phyloP scores from a whole-genome alignment of 2,888 invertebrate genomes.

The Helicoverpa assulta region DNA sequence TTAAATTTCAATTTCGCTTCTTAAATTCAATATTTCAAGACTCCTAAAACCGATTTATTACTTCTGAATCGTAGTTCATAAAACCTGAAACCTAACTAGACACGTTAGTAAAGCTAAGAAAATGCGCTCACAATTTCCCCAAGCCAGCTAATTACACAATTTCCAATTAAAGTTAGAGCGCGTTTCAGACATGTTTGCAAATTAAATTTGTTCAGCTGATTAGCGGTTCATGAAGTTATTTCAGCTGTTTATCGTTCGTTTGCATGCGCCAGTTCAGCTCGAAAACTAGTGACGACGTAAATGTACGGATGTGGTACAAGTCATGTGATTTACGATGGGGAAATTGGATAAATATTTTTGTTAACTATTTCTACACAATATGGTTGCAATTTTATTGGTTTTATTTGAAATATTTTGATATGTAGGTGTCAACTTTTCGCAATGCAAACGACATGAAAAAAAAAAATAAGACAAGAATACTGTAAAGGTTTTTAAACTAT shows the following conservation, averaged over 20 bases:
- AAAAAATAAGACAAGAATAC: too few relatives aligned
- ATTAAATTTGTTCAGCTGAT: constrained; percentile 71
- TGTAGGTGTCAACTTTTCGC: too few relatives aligned
- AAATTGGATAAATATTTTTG: neutral
- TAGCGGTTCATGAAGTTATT: constrained; percentile 66
- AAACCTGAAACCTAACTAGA: neutral
- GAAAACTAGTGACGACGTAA: constrained; percentile 92
- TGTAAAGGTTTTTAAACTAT: too few relatives aligned
- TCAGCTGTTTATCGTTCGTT: constrained; percentile 67
- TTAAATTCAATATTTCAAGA: neutral
- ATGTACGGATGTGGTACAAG: constrained; percentile 45
- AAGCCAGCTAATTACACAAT: constrained; percentile 53
- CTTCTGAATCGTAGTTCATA: neutral
- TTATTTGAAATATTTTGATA: too few relatives aligned
- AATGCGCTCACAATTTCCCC: constrained; percentile 43
- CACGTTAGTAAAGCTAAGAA: constrained; percentile 13
- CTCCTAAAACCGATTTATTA: too few relatives aligned
- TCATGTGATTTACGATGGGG: constrained; percentile 14
- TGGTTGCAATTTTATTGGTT: too few relatives aligned
- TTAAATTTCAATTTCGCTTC: too few relatives aligned
- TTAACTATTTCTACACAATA: neutral
- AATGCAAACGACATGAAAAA: too few relatives aligned
- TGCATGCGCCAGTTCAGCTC: constrained; percentile 67
- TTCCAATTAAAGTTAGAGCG: constrained; percentile 65
- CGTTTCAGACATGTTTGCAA: constrained; percentile 59